Evolutionary conservation across 2,888 invertebrate genomes (phyloP).

Genomic region (Papilio elwesi): DNA sequence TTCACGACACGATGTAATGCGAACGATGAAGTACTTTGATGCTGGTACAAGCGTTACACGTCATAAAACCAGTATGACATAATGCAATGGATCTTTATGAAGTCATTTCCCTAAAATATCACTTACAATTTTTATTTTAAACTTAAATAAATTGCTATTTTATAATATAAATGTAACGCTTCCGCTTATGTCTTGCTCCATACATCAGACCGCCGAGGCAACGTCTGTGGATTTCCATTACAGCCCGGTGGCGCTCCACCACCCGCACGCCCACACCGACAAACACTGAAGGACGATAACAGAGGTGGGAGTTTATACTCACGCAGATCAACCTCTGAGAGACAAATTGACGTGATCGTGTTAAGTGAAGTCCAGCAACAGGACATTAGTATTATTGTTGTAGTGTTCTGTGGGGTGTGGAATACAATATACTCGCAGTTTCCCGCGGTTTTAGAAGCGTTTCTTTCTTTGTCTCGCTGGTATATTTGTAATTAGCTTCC

Average conservation of each 20-base stretch:
- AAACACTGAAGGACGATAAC: conserved; percentile 48
- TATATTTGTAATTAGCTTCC: too few species aligned
- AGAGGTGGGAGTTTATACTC: conserved; percentile 45
- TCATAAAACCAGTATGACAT: too few species aligned
- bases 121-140: too few species aligned
- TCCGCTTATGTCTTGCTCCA: conserved; percentile 46
- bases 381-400: not conserved
- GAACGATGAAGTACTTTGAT: too few species aligned
- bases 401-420: not conserved
- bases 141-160: not conserved
- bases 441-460: too few species aligned
- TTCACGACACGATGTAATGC: too few species aligned
- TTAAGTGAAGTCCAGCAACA: not conserved
- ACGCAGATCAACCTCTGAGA: conserved; percentile 45
- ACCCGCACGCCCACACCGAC: conserved; percentile 52
- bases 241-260: conserved; percentile 54
- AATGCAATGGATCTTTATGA: too few species aligned
- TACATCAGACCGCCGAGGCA: conserved; percentile 47
- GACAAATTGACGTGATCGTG: conserved; percentile 21
- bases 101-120: too few species aligned
- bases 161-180: conserved; percentile 50
- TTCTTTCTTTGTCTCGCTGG: too few species aligned
- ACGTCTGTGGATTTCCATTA: conserved; percentile 74
- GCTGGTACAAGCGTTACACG: too few species aligned
- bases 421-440: not conserved